Evolutionary conservation across 2,888 invertebrate genomes (phyloP).

Genomic region (Macaria notata): DNA sequence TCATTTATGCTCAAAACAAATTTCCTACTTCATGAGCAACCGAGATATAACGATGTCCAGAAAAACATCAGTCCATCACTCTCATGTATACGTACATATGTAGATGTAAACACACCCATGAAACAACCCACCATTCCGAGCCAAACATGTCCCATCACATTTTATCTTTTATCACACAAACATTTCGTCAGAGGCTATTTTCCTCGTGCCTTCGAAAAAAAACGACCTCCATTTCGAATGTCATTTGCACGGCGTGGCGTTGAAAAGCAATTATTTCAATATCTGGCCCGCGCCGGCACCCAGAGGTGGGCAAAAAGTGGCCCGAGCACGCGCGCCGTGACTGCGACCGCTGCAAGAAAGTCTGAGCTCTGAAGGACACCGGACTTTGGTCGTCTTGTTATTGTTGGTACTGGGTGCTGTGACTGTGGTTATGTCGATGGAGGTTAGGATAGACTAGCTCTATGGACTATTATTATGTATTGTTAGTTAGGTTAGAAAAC

Average conservation of each 20-base stretch:
- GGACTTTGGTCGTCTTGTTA: constrained; percentile 24
- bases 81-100: too few relatives aligned
- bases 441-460: too few relatives aligned
- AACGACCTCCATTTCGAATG: constrained; percentile 82
- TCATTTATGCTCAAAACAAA: too few relatives aligned
- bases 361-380: constrained; percentile 63
- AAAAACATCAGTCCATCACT: too few relatives aligned
- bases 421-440: too few relatives aligned
- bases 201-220: constrained; percentile 69
- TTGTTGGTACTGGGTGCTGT: constrained; percentile 9
- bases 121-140: too few relatives aligned
- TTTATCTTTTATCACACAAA: constrained; percentile 58
- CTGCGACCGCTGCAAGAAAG: constrained; percentile 60
- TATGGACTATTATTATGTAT: too few relatives aligned
- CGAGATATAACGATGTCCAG: too few relatives aligned
- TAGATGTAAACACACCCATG: too few relatives aligned
- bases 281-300: constrained; percentile 71
- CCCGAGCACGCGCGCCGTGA: constrained; percentile 73
- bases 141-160: constrained; percentile 32
- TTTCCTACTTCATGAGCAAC: too few relatives aligned
- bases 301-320: constrained; percentile 67
- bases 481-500: background rate
- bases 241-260: constrained; percentile 81
- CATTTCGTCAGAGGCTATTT: constrained; percentile 74
- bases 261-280: constrained; percentile 82